Evolutionary conservation across 2,888 invertebrate genomes (phyloP).

Genomic region (Frankliniella fusca): DNA sequence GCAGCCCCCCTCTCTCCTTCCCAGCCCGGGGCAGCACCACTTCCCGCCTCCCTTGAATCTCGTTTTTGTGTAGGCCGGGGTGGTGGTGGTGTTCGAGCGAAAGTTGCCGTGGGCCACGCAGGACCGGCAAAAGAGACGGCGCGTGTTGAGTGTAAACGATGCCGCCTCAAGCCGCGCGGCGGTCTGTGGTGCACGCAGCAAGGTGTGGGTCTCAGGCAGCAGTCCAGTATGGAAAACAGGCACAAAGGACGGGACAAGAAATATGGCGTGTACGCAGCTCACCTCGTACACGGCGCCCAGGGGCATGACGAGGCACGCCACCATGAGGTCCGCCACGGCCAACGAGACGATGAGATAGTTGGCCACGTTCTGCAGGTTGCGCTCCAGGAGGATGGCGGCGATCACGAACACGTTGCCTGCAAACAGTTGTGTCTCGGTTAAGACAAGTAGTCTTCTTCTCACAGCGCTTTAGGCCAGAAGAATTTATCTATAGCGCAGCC

Average conservation of each 20-base stretch:
- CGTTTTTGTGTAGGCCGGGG: no score
- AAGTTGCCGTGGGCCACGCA: neutral
- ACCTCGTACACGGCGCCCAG: conserved; percentile 74
- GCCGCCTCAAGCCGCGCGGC: no score
- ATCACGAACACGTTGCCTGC: conserved; percentile 92
- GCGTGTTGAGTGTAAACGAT: neutral
- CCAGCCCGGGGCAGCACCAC: neutral
- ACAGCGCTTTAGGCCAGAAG: no score
- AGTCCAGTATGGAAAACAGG: no score
- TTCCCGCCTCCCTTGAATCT: neutral
- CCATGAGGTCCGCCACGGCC: conserved; percentile 87
- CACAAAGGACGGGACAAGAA: no score
- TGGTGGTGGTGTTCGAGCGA: neutral
- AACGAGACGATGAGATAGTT: conserved; percentile 86
- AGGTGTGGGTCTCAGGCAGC: no score
- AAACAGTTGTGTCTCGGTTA: no score
- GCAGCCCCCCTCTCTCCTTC: neutral
- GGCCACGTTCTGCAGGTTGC: conserved; percentile 80
- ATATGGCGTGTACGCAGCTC: conserved; percentile 44
- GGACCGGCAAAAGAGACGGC: conserved; percentile 22
- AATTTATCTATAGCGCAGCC: no score
- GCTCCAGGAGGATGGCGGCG: conserved; percentile 82
- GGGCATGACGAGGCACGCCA: conserved; percentile 78
- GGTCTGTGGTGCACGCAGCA: no score
- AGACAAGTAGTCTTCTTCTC: no score